phyloP scores from a whole-genome alignment of 2,113 vertebrate species.

The Arenaria interpres region DNA sequence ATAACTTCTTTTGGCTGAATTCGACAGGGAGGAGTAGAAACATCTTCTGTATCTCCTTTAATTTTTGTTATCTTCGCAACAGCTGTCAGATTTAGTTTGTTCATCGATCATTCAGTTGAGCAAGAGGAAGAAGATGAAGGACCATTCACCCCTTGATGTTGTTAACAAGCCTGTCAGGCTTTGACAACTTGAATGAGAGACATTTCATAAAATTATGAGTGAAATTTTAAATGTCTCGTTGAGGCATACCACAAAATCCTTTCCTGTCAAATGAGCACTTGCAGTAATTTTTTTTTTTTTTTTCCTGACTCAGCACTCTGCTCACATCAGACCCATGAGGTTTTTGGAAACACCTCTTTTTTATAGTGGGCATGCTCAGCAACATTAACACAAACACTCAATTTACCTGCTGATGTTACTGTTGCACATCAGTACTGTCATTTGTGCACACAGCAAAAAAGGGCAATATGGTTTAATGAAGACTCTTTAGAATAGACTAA shows the following conservation, averaged over 20 bases:
- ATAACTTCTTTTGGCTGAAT: background rate
- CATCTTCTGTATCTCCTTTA: conserved; percentile 25
- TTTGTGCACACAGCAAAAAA: background rate
- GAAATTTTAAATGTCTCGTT: conserved; percentile 28
- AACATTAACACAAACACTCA: background rate
- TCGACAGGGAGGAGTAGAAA: background rate
- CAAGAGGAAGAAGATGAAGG: conserved; percentile 53
- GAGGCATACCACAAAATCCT: conserved; percentile 42
- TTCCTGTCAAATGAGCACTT: conserved; percentile 31
- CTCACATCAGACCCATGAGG: background rate
- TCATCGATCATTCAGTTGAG: conserved; percentile 59
- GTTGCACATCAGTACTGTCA: background rate
- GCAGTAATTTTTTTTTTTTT: background rate
- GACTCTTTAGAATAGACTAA: background rate
- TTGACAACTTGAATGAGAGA: conserved; percentile 59
- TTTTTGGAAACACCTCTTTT: conserved; percentile 2
- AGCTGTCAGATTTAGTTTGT: conserved; percentile 62
- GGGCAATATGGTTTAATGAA: background rate
- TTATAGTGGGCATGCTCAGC: background rate
- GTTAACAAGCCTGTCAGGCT: conserved; percentile 56
- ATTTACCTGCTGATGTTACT: background rate
- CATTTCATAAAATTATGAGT: conserved; percentile 45
- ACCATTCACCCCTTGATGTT: conserved; percentile 53
- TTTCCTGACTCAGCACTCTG: background rate
- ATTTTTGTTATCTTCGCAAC: background rate